These are phyloP conservation scores for Lagodon rhomboides DNA, from an alignment of 2,797 vertebrate genomes.

Conservation along the genomic window DNA sequence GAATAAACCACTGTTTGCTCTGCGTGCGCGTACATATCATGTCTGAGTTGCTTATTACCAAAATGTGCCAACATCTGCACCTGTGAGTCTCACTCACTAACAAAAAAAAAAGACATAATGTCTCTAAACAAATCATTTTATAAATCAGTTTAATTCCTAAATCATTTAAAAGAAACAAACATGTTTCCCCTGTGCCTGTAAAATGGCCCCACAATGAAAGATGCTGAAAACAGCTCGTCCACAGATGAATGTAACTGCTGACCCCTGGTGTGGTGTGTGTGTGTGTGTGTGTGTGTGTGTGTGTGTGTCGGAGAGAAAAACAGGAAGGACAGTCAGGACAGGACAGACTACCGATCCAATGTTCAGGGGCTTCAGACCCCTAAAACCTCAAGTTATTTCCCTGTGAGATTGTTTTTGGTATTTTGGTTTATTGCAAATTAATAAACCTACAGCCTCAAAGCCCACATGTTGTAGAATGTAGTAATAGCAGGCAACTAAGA, in stretches of 20 bases:
- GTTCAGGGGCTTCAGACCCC: background rate
- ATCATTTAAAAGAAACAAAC: background rate
- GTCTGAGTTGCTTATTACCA: no score
- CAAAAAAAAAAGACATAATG: background rate
- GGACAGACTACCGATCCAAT: background rate
- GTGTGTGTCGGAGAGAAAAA: background rate
- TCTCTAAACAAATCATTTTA: no score
- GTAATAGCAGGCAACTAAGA: background rate
- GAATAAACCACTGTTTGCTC: background rate
- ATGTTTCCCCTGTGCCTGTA: background rate
- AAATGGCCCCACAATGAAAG: background rate
- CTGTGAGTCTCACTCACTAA: background rate
- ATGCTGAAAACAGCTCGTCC: background rate
- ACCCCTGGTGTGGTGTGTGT: background rate
- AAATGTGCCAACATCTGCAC: background rate
- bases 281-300: no score
- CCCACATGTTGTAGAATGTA: background rate
- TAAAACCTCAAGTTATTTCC: background rate
- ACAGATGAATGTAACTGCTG: background rate
- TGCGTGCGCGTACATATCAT: background rate
- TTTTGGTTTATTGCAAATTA: background rate
- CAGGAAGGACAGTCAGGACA: background rate
- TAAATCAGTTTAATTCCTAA: no score
- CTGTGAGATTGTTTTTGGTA: background rate
- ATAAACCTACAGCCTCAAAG: no score